A percentile compares a stretch with the other conserved stretches of the same genome.
phyloP scores from a whole-genome alignment of 23 tunicate genomes.

The Halocynthia aurantium region DNA sequence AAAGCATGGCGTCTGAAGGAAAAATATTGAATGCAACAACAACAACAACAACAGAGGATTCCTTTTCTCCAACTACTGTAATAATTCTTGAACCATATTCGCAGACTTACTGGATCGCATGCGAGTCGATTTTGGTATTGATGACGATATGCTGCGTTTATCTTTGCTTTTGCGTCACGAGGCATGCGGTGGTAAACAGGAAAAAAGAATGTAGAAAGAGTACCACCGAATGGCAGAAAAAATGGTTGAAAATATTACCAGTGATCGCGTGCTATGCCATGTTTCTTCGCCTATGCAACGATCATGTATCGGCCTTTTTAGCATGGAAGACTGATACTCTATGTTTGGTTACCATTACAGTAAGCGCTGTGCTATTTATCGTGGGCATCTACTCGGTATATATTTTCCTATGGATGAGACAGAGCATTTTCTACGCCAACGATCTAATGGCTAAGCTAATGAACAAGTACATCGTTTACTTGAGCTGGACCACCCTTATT shows the following conservation, averaged over 20 bases:
- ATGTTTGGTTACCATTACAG: constrained; percentile 23
- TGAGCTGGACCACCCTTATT: constrained; percentile 39
- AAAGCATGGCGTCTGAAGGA: too few relatives aligned
- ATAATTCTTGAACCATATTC: not conserved
- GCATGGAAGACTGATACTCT: constrained; percentile 46
- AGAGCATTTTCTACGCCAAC: constrained; percentile 50
- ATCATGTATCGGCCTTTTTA: constrained; percentile 46
- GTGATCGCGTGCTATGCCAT: not conserved
- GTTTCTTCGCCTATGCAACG: constrained; percentile 2
- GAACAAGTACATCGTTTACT: constrained; percentile 14
- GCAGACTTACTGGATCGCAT: constrained; percentile 56
- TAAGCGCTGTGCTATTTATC: constrained; percentile 37
- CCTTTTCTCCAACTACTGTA: too few relatives aligned
- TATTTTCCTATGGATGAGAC: constrained; percentile 64
- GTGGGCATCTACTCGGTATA: constrained; percentile 30
- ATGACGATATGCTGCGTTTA: constrained; percentile 39
- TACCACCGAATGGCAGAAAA: constrained; percentile 44
- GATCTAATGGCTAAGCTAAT: constrained; percentile 12
- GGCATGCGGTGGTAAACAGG: constrained; percentile 33
- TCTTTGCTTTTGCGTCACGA: constrained; percentile 41
- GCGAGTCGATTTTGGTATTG: constrained; percentile 34
- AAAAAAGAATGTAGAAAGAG: constrained; percentile 48
- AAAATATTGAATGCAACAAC: too few relatives aligned
- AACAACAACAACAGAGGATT: too few relatives aligned
- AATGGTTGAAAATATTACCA: constrained; percentile 17